Conservation (phyloP, 1,140 invertebrate genomes). For the Hycleus cichorii region DNA sequence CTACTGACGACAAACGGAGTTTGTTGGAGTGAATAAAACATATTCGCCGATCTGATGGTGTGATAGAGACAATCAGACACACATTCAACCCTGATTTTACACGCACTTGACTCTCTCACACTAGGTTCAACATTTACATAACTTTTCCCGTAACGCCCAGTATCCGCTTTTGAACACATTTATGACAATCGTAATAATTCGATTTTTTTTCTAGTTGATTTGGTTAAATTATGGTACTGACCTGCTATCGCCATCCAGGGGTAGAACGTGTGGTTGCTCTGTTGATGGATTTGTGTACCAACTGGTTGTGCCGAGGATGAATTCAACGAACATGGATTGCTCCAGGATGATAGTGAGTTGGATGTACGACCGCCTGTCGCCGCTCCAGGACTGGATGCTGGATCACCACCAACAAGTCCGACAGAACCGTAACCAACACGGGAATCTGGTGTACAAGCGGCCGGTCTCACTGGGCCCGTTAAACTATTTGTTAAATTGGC, state of each 20-base stretch:
- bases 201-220: not conserved
- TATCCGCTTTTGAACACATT: conserved; percentile 7
- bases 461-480: conserved; percentile 61
- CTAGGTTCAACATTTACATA: conserved; percentile 31
- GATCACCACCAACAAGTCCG: conserved; percentile 61
- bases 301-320: conserved; percentile 66
- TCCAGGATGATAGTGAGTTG: conserved; percentile 59
- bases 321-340: conserved; percentile 74
- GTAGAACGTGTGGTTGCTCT: conserved; percentile 90
- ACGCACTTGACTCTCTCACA: conserved; percentile 38
- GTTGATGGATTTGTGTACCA: conserved; percentile 76
- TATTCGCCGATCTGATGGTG: conserved; percentile 9
- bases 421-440: conserved; percentile 56
- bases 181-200: not conserved
- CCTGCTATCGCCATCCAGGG: conserved; percentile 98
- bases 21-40: not conserved
- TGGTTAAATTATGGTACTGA: conserved; percentile 47
- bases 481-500: conserved; percentile 49
- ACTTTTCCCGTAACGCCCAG: conserved; percentile 14
- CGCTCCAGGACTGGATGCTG: conserved; percentile 67
- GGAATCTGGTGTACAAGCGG: conserved; percentile 79
- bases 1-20: conserved; percentile 1
- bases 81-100: conserved; percentile 42
- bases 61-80: conserved; percentile 23
- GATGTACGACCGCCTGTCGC: conserved; percentile 46